These are phyloP conservation scores for Choristoneura rosaceana DNA, from an alignment of 2,888 invertebrate genomes.

Conservation along the genomic window DNA sequence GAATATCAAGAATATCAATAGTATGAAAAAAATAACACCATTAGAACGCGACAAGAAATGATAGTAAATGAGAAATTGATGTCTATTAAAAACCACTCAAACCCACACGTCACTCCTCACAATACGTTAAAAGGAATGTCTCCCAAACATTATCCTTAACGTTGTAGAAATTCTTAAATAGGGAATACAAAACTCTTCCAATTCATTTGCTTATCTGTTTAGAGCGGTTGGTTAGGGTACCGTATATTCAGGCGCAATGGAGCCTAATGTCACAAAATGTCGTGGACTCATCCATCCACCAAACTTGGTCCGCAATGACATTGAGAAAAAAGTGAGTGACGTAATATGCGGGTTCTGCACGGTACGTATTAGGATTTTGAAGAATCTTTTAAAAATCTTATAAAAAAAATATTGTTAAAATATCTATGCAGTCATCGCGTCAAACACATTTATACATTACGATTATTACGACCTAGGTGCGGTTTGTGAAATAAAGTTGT, in stretches of 20 bases:
- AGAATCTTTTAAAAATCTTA: background rate
- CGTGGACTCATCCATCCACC: slow-evolving; percentile 70
- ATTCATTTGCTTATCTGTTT: slow-evolving; percentile 84
- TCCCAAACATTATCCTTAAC: slow-evolving; percentile 60
- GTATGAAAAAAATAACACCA: background rate
- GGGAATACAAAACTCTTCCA: slow-evolving; percentile 76
- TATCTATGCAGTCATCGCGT: too few relatives aligned
- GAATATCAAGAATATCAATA: background rate
- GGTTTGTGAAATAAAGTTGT: too few relatives aligned
- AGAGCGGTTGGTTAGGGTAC: slow-evolving; percentile 70
- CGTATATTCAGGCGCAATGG: slow-evolving; percentile 80
- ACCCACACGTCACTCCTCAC: slow-evolving; percentile 44
- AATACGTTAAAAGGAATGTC: slow-evolving; percentile 53
- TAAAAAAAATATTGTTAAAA: too few relatives aligned
- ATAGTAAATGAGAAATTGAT: slow-evolving; percentile 43
- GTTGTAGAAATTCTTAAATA: slow-evolving; percentile 62
- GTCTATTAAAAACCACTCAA: slow-evolving; percentile 52
- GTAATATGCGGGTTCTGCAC: slow-evolving; percentile 14
- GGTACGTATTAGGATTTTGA: background rate
- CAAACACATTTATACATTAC: too few relatives aligned
- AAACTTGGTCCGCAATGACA: slow-evolving; percentile 65
- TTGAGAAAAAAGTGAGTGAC: slow-evolving; percentile 52
- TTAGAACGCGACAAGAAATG: slow-evolving; percentile 23
- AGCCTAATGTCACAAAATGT: slow-evolving; percentile 82
- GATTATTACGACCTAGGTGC: too few relatives aligned